Conservation (phyloP, 1,140 invertebrate species). For the Melanaphis sacchari region DNA sequence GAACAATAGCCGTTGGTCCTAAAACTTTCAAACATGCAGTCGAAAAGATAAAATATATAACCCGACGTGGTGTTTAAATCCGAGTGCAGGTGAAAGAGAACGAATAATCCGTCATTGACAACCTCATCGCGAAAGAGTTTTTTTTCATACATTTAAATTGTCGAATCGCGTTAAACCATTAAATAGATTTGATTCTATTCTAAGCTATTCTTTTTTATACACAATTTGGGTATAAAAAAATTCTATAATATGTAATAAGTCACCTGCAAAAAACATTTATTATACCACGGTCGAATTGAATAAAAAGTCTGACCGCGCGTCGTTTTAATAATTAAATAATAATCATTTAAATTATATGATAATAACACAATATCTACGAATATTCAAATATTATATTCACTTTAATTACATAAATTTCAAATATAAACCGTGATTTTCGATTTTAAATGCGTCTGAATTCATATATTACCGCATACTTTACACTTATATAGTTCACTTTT, state of each 20-base stretch:
- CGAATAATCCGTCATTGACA: slow-evolving; percentile 28
- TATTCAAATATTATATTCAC: neutral
- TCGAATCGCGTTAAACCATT: neutral
- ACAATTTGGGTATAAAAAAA: neutral
- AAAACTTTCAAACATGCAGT: neutral
- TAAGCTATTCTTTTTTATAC: neutral
- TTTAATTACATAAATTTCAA: neutral
- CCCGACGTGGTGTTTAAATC: neutral
- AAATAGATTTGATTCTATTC: neutral
- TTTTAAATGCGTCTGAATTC: neutral
- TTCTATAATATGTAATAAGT: neutral
- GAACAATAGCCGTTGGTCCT: slow-evolving; percentile 35
- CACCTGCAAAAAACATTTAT: neutral
- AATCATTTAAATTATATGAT: neutral
- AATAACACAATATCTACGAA: neutral
- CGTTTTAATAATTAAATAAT: neutral
- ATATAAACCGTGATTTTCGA: neutral
- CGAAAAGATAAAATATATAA: slow-evolving; percentile 14
- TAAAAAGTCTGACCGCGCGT: neutral
- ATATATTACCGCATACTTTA: neutral
- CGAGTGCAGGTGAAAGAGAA: slow-evolving; percentile 18
- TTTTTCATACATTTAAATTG: neutral
- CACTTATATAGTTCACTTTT: neutral
- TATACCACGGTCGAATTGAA: neutral
- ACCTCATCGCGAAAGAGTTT: neutral